Percentiles rank a stretch among this genome's conserved stretches.
Conservation (phyloP, 2,888 invertebrate species). For the Allolobophora icterica region DNA sequence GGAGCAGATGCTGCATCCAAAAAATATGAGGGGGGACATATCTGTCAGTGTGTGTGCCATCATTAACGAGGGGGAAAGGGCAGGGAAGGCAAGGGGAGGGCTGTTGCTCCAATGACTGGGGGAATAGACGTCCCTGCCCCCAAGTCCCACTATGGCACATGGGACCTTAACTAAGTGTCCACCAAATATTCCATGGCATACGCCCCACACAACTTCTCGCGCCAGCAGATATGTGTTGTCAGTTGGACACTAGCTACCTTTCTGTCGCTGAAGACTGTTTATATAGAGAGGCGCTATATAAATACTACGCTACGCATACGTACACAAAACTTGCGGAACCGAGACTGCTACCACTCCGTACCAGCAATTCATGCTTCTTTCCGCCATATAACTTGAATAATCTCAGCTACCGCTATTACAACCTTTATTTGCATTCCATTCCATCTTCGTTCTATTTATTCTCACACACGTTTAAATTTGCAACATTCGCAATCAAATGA, state of each 20-base stretch:
- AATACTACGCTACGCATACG: not conserved
- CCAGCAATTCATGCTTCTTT: too few species aligned
- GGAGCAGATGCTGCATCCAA: too few species aligned
- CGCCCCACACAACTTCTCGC: not conserved
- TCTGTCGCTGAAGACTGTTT: not conserved
- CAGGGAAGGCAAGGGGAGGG: too few species aligned
- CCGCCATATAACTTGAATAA: not conserved
- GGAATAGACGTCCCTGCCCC: too few species aligned
- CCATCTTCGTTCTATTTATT: not conserved
- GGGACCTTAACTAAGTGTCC: not conserved
- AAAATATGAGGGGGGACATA: too few species aligned
- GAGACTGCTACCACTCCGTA: not conserved
- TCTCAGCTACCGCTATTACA: not conserved
- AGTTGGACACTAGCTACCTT: not conserved
- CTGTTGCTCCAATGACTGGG: too few species aligned
- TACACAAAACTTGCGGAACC: not conserved
- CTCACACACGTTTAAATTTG: not conserved
- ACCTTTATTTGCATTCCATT: not conserved
- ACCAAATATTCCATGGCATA: not conserved
- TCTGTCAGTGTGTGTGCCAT: too few species aligned
- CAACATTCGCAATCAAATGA: not conserved
- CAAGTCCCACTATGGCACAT: too few species aligned
- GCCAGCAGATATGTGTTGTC: not conserved
- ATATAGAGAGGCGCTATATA: not conserved
- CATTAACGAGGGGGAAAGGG: too few species aligned